A percentile compares a stretch with the other conserved stretches of the same genome.
These are phyloP conservation scores for Neuroterus valhalla DNA, from an alignment of 1,140 invertebrate genomes.

Conservation along the genomic window DNA sequence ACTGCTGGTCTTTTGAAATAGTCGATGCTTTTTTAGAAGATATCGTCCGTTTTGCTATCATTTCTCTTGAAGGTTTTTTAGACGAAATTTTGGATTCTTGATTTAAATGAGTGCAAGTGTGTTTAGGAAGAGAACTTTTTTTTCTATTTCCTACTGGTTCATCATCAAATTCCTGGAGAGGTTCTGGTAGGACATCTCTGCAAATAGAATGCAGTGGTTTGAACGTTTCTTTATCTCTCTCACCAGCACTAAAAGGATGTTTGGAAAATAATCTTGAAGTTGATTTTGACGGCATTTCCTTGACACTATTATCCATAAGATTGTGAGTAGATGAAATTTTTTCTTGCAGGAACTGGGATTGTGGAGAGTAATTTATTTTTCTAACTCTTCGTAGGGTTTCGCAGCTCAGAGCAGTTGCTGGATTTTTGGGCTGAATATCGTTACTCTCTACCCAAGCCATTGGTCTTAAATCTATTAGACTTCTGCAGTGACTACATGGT, in stretches of 20 bases:
- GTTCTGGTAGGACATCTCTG: neutral
- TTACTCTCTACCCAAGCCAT: constrained; percentile 26
- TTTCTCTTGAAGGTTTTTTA: neutral
- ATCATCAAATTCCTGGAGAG: neutral
- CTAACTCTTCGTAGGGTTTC: constrained; percentile 59
- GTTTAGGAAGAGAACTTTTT: neutral
- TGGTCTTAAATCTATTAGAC: constrained; percentile 30
- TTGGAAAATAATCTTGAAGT: neutral
- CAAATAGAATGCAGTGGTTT: neutral
- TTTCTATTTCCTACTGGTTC: neutral
- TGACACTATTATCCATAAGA: neutral
- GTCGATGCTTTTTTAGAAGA: constrained; percentile 17
- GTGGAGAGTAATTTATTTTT: constrained; percentile 62
- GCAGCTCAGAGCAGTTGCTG: constrained; percentile 47
- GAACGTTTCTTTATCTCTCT: neutral
- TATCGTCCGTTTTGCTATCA: neutral
- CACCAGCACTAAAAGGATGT: neutral
- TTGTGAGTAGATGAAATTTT: constrained; percentile 37
- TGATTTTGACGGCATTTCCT: constrained; percentile 45
- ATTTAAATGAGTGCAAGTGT: constrained; percentile 11
- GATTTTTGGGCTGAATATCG: neutral
- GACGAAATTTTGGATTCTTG: neutral
- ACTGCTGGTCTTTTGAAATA: neutral
- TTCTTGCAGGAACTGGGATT: constrained; percentile 63
- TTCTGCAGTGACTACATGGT: constrained; percentile 48